Percentiles rank a stretch among this genome's conserved stretches.
Evolutionary conservation across 2,888 invertebrate species (phyloP).

Genomic region (Coelopa pilipes): DNA sequence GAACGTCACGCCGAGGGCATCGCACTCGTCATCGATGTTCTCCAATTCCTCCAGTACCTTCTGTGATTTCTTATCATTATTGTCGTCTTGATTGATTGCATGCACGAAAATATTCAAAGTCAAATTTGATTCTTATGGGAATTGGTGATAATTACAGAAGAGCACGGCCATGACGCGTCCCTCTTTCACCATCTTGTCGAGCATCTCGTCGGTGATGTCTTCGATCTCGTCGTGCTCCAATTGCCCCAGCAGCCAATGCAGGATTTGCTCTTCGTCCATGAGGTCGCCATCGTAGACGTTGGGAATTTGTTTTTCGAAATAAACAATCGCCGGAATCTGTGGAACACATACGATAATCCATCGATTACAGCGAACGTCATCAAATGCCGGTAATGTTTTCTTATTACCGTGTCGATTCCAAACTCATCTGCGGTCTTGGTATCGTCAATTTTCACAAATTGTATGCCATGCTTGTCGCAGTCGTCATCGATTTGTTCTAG

Average conservation of each 20-base stretch:
- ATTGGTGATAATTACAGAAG: constrained; percentile 76
- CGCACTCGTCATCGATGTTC: constrained; percentile 94
- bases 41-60: constrained; percentile 87
- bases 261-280: constrained; percentile 87
- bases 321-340: constrained; percentile 83
- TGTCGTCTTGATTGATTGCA: constrained; percentile 84
- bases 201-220: constrained; percentile 94
- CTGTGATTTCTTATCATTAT: constrained; percentile 88
- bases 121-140: too few relatives aligned
- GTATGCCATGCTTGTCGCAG: constrained; percentile 90
- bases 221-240: constrained; percentile 93
- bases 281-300: constrained; percentile 93
- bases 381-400: not conserved
- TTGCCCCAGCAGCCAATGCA: constrained; percentile 88
- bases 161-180: constrained; percentile 89
- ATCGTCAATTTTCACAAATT: constrained; percentile 93
- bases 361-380: not conserved
- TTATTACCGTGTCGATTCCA: constrained; percentile 76
- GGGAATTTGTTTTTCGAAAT: constrained; percentile 93
- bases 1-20: constrained; percentile 87
- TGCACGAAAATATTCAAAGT: too few relatives aligned
- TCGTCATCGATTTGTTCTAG: constrained; percentile 94
- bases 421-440: constrained; percentile 83
- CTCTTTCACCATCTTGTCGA: constrained; percentile 88
- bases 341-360: constrained; percentile 23